These are phyloP conservation scores for Spondyliosoma cantharus DNA, from an alignment of 2,797 vertebrate genomes.

Conservation along the genomic window DNA sequence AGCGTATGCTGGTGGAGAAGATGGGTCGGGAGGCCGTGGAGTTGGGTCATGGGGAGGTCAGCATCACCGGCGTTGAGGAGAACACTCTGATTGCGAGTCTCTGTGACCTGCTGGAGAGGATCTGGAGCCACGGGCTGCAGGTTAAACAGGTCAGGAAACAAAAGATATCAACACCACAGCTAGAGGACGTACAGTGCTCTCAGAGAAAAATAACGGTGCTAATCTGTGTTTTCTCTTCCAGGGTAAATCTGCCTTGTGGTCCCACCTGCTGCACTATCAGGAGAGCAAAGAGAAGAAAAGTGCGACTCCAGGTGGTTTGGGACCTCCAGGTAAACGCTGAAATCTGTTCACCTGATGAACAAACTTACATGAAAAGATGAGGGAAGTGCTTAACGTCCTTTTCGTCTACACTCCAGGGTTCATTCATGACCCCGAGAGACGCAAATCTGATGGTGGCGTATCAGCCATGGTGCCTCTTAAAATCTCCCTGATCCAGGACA, in stretches of 20 bases:
- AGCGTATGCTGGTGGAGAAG: constrained; percentile 99
- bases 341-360: neutral
- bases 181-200: neutral
- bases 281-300: constrained; percentile 95
- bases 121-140: constrained; percentile 98
- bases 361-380: neutral
- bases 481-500: constrained; percentile 96
- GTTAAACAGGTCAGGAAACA: constrained; percentile 92
- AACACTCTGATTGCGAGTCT: constrained; percentile 98
- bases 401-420: constrained; percentile 82
- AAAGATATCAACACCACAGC: neutral
- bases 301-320: constrained; percentile 89
- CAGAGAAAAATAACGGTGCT: neutral
- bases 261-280: constrained; percentile 95
- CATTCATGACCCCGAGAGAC: constrained; percentile 93
- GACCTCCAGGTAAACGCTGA: constrained; percentile 87
- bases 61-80: constrained; percentile 98
- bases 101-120: constrained; percentile 97
- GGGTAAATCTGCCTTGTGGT: constrained; percentile 99
- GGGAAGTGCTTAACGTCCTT: neutral
- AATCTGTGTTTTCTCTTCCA: constrained; percentile 62
- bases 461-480: constrained; percentile 93
- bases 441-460: constrained; percentile 92
- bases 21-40: constrained; percentile 99
- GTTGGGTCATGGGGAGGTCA: constrained; percentile 97